Evolutionary conservation across 2,113 vertebrate genomes (phyloP).

Genomic region (Peromyscus californicus): DNA sequence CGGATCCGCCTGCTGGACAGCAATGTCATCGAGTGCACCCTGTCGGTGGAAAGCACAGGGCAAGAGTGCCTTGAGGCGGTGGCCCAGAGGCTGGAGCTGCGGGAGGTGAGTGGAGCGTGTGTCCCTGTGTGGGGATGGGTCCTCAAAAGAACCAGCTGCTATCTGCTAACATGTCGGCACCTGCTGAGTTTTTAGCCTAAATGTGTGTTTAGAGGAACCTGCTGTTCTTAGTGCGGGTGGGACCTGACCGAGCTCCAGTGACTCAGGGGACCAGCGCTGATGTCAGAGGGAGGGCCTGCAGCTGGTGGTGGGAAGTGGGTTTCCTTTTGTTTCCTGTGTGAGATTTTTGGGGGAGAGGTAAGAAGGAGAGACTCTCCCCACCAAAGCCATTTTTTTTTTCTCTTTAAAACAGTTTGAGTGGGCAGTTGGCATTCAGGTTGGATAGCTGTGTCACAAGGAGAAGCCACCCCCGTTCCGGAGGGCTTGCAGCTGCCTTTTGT

Average conservation of each 20-base stretch:
- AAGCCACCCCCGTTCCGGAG: background rate
- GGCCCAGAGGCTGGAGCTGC: slow-evolving; percentile 95
- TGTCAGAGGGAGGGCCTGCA: background rate
- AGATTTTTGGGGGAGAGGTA: background rate
- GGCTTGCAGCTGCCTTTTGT: slow-evolving; percentile 44
- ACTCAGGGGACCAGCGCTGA: background rate
- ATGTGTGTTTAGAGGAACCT: background rate
- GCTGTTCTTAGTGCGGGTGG: background rate
- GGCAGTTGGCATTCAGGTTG: background rate
- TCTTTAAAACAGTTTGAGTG: background rate
- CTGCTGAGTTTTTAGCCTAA: background rate
- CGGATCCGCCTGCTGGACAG: slow-evolving; percentile 95
- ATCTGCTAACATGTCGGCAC: slow-evolving; percentile 33
- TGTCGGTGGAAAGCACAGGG: slow-evolving; percentile 97
- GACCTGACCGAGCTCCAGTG: background rate
- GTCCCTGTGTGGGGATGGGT: background rate
- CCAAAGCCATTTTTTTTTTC: background rate
- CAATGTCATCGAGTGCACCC: slow-evolving; percentile 96
- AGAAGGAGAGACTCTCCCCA: background rate
- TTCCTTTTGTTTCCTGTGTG: background rate
- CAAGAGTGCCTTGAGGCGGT: slow-evolving; percentile 98
- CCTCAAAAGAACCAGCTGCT: background rate
- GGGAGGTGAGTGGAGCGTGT: slow-evolving; percentile 90
- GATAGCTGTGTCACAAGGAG: background rate
- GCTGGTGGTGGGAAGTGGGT: background rate